Percentiles rank a stretch among this genome's conserved stretches.
Evolutionary conservation across 2,888 invertebrate genomes (phyloP).

Genomic region (Amphiduros pacificus): DNA sequence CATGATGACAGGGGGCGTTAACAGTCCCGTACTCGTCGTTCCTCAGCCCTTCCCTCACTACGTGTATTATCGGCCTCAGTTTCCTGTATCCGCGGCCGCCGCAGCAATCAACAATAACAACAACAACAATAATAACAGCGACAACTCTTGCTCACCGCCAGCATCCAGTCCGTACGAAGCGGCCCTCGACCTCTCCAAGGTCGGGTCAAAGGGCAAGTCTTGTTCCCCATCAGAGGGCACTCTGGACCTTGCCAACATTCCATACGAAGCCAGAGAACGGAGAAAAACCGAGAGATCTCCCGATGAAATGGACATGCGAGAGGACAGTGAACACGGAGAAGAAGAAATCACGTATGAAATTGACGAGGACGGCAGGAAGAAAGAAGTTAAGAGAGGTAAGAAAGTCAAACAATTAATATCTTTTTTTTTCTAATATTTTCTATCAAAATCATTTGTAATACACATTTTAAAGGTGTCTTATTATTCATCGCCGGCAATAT

Average conservation of each 20-base stretch:
- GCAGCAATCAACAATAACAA: neutral
- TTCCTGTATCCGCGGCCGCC: neutral
- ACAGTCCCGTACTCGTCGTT: constrained; percentile 13
- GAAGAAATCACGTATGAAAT: neutral
- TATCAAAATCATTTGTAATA: too few species aligned
- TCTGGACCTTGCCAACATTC: neutral
- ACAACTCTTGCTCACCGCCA: neutral
- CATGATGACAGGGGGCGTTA: neutral
- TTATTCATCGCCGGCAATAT: too few species aligned
- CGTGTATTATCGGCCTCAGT: constrained; percentile 15
- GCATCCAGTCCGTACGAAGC: constrained; percentile 6
- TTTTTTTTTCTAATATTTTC: too few species aligned
- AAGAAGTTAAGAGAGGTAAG: neutral
- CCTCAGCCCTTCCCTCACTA: constrained; percentile 17
- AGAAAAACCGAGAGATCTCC: neutral
- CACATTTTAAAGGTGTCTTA: too few species aligned
- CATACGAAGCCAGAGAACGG: neutral
- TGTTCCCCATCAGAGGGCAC: too few species aligned
- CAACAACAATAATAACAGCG: neutral
- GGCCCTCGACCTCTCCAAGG: constrained; percentile 14
- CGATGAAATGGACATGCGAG: neutral
- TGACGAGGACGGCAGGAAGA: neutral
- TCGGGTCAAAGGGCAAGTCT: too few species aligned
- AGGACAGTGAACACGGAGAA: neutral
- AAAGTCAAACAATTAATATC: too few species aligned